Evolutionary conservation across 2,113 vertebrate species (phyloP).

Genomic region (Thryonomys swinderianus): DNA sequence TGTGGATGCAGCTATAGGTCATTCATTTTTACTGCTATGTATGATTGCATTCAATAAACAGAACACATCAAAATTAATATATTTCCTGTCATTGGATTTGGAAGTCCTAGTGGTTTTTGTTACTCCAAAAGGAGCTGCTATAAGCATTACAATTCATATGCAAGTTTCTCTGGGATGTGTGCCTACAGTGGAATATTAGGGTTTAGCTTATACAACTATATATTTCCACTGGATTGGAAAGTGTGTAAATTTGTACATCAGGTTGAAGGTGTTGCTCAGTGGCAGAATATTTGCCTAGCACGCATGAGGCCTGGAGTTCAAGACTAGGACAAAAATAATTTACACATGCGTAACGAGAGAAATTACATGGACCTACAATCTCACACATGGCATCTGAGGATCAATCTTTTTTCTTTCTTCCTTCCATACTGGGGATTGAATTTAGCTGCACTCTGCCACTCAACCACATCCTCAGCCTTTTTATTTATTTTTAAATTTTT

Average conservation of each 20-base stretch:
- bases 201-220: neutral
- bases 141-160: neutral
- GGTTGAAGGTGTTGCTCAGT: neutral
- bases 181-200: neutral
- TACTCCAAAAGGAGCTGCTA: neutral
- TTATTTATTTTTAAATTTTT: neutral
- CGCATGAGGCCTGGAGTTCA: neutral
- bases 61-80: neutral
- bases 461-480: neutral
- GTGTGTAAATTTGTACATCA: neutral
- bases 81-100: neutral
- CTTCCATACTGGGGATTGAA: neutral
- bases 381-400: neutral
- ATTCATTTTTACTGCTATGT: neutral
- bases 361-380: neutral
- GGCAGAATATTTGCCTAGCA: neutral
- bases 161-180: neutral
- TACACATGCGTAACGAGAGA: neutral
- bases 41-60: neutral
- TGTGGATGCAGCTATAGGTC: neutral
- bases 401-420: neutral
- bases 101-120: neutral
- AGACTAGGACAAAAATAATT: neutral
- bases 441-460: neutral
- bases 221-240: slow-evolving; percentile 19